phyloP scores from a whole-genome alignment of 2,113 vertebrate genomes.

The Synodontis membranacea region DNA sequence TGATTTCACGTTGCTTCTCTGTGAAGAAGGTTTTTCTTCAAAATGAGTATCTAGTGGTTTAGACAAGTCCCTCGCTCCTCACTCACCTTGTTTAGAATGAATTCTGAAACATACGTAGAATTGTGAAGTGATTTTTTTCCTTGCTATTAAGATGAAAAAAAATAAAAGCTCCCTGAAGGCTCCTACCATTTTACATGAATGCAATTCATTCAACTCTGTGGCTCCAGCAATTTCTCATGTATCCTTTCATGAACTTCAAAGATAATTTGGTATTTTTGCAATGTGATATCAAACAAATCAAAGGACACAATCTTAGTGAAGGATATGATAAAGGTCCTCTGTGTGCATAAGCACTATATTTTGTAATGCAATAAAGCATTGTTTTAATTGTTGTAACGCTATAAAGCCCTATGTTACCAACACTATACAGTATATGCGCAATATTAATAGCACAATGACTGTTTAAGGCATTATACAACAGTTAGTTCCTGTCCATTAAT shows the following conservation, averaged over 20 bases:
- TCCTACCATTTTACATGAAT: neutral
- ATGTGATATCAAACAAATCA: neutral
- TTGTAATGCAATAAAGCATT: neutral
- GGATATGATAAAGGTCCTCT: neutral
- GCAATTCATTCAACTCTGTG: neutral
- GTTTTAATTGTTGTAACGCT: too few relatives aligned
- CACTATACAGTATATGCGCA: neutral
- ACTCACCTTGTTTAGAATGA: neutral
- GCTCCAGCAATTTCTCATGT: neutral
- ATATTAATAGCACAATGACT: neutral
- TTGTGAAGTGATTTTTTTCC: neutral
- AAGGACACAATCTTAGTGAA: neutral
- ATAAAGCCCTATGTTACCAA: neutral
- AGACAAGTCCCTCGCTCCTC: neutral
- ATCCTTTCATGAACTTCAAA: neutral
- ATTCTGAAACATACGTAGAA: neutral
- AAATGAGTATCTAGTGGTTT: neutral
- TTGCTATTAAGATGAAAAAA: neutral
- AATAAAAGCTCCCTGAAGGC: neutral
- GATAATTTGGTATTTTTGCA: neutral
- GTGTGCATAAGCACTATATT: neutral
- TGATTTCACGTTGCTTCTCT: slow-evolving; percentile 1
- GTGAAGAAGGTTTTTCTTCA: neutral
- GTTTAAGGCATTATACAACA: too few relatives aligned
- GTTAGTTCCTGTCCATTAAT: too few relatives aligned